These are phyloP conservation scores for Poicephalus meyeri DNA, from an alignment of 2,113 vertebrate species.

Conservation along the genomic window DNA sequence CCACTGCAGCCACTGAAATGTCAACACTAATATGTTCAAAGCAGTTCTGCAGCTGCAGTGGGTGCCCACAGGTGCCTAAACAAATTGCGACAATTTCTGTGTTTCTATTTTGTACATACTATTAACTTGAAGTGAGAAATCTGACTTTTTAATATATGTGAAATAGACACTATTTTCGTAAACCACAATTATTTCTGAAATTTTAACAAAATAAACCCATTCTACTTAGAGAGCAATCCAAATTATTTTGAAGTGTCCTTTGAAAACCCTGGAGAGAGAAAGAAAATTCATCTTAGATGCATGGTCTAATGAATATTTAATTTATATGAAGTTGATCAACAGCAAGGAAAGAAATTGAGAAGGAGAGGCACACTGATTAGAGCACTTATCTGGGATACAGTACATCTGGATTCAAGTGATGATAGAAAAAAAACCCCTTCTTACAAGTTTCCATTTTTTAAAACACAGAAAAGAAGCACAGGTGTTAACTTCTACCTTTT, in stretches of 20 bases:
- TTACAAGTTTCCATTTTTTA: neutral
- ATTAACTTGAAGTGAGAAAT: neutral
- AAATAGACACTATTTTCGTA: neutral
- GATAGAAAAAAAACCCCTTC: accelerated
- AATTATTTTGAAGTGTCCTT: conserved; percentile 45
- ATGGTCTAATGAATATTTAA: conserved; percentile 24
- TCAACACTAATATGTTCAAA: neutral
- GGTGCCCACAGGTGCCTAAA: neutral
- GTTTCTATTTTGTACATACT: neutral
- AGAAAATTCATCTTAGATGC: neutral
- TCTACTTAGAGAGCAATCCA: neutral
- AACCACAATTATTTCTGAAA: neutral
- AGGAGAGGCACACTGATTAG: neutral
- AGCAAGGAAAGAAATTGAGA: neutral
- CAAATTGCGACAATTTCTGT: neutral
- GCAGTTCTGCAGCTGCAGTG: neutral
- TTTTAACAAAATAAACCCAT: neutral
- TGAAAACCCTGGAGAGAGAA: neutral
- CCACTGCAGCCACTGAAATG: neutral
- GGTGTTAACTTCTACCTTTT: neutral
- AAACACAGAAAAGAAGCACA: neutral
- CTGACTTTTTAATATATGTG: neutral
- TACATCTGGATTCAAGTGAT: neutral
- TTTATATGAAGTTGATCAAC: conserved; percentile 37
- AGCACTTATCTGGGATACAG: neutral